Evolutionary conservation across 2,888 invertebrate genomes (phyloP), one percentile per base, ranked within the genome.

Genomic region (Mellilla xanthometata): DNA sequence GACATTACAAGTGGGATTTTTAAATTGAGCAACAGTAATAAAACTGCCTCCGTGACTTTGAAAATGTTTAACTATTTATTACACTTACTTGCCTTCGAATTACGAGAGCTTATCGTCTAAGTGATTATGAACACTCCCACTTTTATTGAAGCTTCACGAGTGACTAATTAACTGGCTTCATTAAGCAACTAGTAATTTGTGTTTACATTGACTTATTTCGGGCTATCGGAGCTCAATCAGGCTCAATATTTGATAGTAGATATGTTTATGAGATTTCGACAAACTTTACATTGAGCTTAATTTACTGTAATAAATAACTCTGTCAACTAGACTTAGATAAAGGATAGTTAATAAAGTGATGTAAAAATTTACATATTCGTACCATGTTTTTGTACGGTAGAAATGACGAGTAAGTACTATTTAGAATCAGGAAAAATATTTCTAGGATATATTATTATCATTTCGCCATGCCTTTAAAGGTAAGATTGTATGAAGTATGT

Each of bases 21-120:
- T 46, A 11, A 34, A 33, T 54, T 54, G 38, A 10, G 49, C 51
- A 54, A 52, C 26, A 10, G 32, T 13, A 35, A 49, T 51, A 44
- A 55, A 51, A 35, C 41, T 41, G 33, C 31, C 40, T 8, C 35
- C 19, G 36, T 50, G 45, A 52, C 49, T 56, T 54, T 50, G 51
- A 52, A 52, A 43, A 39, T 39, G 15, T 19, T 3, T 19, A 5
- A 41, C 48, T 27, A 34, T 36, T 39, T 49, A 51, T 49, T 42
- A 42, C 41, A 41, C 46, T 42, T 12, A 47, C 42, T 47, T 27
- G 36, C 56, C 56, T 54, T 54, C 47, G 1, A n/a, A 24, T 24
- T 7, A 42, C 11, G 15, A 39, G 9, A 26, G 31, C 38, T 33
- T 39, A 40, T 31, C 24, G 6, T 24, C 30, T 23, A 31, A 40